A percentile compares a stretch with the other conserved stretches of the same genome.
Evolutionary conservation across 2,888 invertebrate species (phyloP).

Genomic region (Morinoia aosen): DNA sequence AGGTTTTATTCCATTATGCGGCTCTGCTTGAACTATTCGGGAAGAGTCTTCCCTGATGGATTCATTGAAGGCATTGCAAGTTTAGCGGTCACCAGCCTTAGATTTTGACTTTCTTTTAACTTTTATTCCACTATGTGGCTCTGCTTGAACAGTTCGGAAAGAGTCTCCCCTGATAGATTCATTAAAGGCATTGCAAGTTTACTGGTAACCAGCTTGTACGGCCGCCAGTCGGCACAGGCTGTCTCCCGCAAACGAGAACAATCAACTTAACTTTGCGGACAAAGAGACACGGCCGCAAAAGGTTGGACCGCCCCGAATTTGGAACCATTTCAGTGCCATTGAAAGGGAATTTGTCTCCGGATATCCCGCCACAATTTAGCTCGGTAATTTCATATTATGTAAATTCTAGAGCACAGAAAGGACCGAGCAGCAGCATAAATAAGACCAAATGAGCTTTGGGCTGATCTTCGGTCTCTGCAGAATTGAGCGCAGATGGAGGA

Average conservation of each 20-base stretch:
- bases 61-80: background rate
- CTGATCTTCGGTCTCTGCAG: conserved; percentile 34
- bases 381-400: conserved; percentile 53
- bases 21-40: background rate
- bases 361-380: conserved; percentile 50
- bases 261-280: conserved; percentile 40
- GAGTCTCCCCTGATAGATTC: background rate
- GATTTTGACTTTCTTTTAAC: background rate
- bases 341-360: conserved; percentile 51
- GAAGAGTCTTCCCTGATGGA: background rate
- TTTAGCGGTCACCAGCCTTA: background rate
- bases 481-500: background rate
- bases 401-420: conserved; percentile 45
- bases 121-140: background rate
- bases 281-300: conserved; percentile 8
- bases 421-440: conserved; percentile 48
- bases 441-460: conserved; percentile 38
- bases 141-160: background rate
- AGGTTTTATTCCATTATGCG: background rate
- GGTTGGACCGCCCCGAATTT: conserved; percentile 36
- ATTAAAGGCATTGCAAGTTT: background rate
- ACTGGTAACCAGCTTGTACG: background rate
- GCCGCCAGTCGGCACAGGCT: background rate
- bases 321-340: conserved; percentile 37
- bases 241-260: conserved; percentile 41